Percentiles rank a stretch among this genome's conserved stretches.
These are phyloP conservation scores for Macroglossus sobrinus DNA, from an alignment of 2,113 vertebrate genomes.

Conservation along the genomic window DNA sequence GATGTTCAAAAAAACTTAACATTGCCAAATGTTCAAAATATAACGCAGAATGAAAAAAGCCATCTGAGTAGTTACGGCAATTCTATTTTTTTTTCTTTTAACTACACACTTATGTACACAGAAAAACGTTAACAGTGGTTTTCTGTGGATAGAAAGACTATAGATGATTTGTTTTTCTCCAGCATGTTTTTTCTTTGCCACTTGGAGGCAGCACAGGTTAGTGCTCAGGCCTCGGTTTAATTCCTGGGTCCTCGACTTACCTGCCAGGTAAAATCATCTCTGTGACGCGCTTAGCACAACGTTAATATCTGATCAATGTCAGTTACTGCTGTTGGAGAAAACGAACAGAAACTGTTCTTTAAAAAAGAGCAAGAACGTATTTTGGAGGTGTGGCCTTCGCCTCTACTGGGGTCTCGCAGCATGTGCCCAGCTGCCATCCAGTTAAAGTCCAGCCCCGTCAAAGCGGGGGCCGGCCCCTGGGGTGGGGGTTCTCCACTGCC, in stretches of 20 bases:
- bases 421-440: neutral
- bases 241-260: neutral
- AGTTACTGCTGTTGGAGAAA: neutral
- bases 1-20: slow-evolving; percentile 15
- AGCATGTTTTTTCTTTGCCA: neutral
- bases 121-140: neutral
- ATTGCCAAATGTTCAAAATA: slow-evolving; percentile 36
- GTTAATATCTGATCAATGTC: neutral
- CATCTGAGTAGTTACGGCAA: neutral
- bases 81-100: neutral
- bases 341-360: neutral
- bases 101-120: neutral
- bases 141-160: neutral
- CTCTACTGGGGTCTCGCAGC: neutral
- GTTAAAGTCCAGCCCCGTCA: neutral
- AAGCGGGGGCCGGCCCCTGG: too few relatives aligned
- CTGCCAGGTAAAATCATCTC: neutral
- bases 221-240: neutral
- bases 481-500: neutral
- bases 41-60: neutral
- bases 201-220: neutral
- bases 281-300: neutral
- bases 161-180: neutral
- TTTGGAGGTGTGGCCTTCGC: neutral
- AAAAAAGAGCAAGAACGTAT: neutral